Conservation (phyloP, 2,113 vertebrate species). For the Vanacampus margaritifer region DNA sequence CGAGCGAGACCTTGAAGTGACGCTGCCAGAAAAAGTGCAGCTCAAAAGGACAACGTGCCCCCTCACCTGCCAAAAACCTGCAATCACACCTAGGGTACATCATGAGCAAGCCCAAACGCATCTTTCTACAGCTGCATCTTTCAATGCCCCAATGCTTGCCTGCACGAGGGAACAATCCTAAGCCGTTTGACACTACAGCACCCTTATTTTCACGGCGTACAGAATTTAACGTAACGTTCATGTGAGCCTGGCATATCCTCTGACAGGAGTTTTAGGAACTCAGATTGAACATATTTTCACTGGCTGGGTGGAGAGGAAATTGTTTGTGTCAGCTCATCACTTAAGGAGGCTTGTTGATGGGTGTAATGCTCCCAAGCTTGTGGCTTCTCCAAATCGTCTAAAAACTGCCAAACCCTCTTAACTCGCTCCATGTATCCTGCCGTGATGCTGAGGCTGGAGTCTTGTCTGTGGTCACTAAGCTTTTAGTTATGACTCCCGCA, state of each 20-base stretch:
- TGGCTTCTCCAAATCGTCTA: conserved; percentile 56
- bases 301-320: conserved; percentile 63
- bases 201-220: neutral
- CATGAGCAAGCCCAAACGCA: conserved; percentile 42
- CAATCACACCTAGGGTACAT: conserved; percentile 22
- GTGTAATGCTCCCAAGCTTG: conserved; percentile 55
- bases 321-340: conserved; percentile 70
- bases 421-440: conserved; percentile 40
- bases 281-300: conserved; percentile 62
- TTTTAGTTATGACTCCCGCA: conserved; percentile 40
- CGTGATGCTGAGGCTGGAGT: conserved; percentile 25
- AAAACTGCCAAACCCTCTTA: conserved; percentile 46
- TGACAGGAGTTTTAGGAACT: conserved; percentile 59
- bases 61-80: conserved; percentile 60
- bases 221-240: neutral
- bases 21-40: conserved; percentile 52
- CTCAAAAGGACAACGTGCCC: conserved; percentile 57
- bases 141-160: conserved; percentile 15
- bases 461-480: conserved; percentile 41
- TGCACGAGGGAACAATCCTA: conserved; percentile 22
- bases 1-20: conserved; percentile 65
- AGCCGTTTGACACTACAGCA: neutral
- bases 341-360: conserved; percentile 65
- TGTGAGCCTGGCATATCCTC: conserved; percentile 39
- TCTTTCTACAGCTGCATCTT: conserved; percentile 14